Base-by-base conservation (phyloP, 1,140 invertebrate genomes). In the Drosophila kepulauana region DNA sequence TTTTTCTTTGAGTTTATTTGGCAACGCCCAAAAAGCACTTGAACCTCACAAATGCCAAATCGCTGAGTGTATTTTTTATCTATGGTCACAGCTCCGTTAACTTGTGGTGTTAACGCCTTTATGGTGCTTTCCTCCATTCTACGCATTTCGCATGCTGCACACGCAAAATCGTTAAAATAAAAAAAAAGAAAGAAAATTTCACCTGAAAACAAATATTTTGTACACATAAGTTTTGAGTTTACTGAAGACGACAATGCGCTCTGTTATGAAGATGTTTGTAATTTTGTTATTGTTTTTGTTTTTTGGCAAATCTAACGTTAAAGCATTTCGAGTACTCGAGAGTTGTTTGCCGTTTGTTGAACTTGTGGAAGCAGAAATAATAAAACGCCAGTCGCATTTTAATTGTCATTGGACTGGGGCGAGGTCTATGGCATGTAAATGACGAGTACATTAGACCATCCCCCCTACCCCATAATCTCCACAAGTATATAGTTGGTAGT, bases 341-440 rank as follows among this genome's bases (percentile, higher is more conserved):
- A 54, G 33, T 71, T 79, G 74, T 79, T 68, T 65, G 48, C 30
- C 66, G 85, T 88, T 73, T 88, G 77, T 88, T 88, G 84, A 88
- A 84, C 84, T 58, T 63, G 66, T 69, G 28, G 46, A 43, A 57
- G 54, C 11, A 58, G 62, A 51, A 38, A 43, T 81, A 64, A 68
- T 61, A 45, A 66, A 76, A 84, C 77, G 84, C 69, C 46, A 66
- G 63, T 43, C 56, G 84, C 84, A 87, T 80, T 88, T 72, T 51
- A 87, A 87, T 88, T 75, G 51, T 51, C 75, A 49, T 74, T 76
- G 77, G 80, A 64, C 80, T 80, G 84, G 80, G 80, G 73, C 80
- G 84, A 78, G 85, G 85, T 88, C 84, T 88, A 67, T 75, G 84
- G 84, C 85, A 89, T 89, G 84, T 84, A 88, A 88, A 88, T 89